Percentiles rank a stretch among this genome's conserved stretches.
These are phyloP conservation scores for Tortricodes alternella DNA, from an alignment of 2,888 invertebrate genomes.

Conservation along the genomic window DNA sequence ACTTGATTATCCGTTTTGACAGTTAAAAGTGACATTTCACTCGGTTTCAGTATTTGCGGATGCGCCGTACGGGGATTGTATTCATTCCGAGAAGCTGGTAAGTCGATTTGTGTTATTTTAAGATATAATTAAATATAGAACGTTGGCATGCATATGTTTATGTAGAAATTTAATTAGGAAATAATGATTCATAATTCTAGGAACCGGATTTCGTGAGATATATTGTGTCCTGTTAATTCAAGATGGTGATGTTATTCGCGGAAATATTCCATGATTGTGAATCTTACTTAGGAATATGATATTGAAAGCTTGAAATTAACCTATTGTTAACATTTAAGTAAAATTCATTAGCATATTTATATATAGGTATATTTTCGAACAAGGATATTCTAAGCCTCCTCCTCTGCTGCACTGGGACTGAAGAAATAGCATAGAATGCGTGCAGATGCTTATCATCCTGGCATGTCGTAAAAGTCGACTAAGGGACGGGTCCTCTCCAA, in stretches of 20 bases:
- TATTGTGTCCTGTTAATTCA: neutral
- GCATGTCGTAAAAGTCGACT: no score
- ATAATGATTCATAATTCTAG: constrained; percentile 57
- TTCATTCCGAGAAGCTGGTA: constrained; percentile 67
- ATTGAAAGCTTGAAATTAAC: no score
- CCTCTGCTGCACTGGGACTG: no score
- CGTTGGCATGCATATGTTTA: constrained; percentile 50
- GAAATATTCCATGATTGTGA: neutral
- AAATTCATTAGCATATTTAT: no score
- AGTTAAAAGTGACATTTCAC: constrained; percentile 40
- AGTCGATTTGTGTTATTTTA: constrained; percentile 75
- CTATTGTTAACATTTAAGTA: no score
- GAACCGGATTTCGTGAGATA: constrained; percentile 52
- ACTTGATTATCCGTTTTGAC: constrained; percentile 35
- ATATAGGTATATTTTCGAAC: no score
- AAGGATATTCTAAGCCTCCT: no score
- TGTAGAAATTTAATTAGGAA: constrained; percentile 75
- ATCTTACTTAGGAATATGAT: neutral
- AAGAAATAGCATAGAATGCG: no score
- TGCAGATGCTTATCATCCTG: no score
- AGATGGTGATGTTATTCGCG: constrained; percentile 6
- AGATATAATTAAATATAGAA: constrained; percentile 79
- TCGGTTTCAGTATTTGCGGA: constrained; percentile 46
- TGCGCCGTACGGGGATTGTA: constrained; percentile 51
- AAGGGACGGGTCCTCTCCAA: no score